Evolutionary conservation across 2,113 vertebrate species (phyloP).

Genomic region (Halichoerus grypus): DNA sequence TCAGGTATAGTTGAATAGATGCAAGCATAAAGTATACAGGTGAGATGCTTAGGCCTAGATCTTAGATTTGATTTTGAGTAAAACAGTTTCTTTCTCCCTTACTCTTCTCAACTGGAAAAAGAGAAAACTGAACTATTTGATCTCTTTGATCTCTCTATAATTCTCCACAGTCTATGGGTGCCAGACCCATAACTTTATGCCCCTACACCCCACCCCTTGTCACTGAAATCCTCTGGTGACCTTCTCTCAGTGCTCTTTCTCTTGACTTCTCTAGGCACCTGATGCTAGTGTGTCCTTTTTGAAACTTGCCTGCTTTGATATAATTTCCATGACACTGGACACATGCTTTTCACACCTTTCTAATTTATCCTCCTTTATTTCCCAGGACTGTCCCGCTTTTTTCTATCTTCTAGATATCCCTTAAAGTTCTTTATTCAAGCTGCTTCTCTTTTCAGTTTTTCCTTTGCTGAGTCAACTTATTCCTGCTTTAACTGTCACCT

Average conservation of each 20-base stretch:
- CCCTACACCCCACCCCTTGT: rapidly evolving
- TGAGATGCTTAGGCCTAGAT: neutral
- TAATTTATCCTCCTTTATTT: neutral
- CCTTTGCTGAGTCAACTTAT: neutral
- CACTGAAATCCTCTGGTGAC: neutral
- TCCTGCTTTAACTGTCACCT: neutral
- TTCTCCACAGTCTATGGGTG: neutral
- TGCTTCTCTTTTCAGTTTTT: neutral
- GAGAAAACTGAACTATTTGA: neutral
- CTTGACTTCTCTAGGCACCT: neutral
- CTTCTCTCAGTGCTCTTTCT: neutral
- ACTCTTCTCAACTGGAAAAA: neutral
- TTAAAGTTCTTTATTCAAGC: neutral
- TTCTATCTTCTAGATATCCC: neutral
- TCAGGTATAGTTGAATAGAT: neutral
- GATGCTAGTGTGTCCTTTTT: neutral
- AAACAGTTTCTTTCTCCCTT: neutral
- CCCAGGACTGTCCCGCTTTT: neutral
- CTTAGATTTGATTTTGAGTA: neutral
- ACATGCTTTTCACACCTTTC: neutral
- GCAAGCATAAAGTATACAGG: neutral
- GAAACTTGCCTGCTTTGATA: neutral
- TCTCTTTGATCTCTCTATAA: neutral
- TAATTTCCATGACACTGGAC: neutral
- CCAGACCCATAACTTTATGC: neutral